Conservation (phyloP, 2,797 vertebrate species). For the Hafferia zeledoni region DNA sequence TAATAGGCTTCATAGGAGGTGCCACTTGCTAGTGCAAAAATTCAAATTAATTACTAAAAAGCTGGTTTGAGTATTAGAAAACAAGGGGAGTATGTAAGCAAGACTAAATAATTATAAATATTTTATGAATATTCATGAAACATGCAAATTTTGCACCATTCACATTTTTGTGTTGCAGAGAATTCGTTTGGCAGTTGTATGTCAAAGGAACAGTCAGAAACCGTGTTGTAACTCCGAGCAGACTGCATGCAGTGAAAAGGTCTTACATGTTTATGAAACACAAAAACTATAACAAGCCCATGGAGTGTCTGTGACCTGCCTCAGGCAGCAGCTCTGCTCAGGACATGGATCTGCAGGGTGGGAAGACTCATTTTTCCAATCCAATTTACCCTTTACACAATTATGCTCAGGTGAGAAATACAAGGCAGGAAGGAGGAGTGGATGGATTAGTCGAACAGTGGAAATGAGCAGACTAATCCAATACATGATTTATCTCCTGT, state of each 20-base stretch:
- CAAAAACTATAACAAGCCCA: background rate
- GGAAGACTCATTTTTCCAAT: background rate
- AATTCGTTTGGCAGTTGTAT: background rate
- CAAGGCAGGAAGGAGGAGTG: background rate
- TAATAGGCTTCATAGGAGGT: background rate
- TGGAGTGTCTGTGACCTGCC: background rate
- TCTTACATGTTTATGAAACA: background rate
- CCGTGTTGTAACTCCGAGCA: background rate
- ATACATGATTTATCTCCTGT: background rate
- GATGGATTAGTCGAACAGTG: background rate
- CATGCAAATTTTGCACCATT: background rate
- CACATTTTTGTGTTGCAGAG: background rate
- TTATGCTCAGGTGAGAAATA: background rate
- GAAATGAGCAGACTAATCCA: background rate
- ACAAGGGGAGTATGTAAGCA: background rate
- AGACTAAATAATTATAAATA: constrained; percentile 36
- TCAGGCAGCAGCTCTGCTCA: background rate
- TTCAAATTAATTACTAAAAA: constrained; percentile 31
- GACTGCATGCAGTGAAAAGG: background rate
- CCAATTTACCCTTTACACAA: background rate
- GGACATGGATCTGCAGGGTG: background rate
- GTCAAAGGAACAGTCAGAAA: constrained; percentile 28
- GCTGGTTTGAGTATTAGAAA: background rate
- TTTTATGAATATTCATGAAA: constrained; percentile 44
- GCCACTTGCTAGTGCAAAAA: background rate